These are phyloP conservation scores for Hyperoodon ampullatus DNA, from an alignment of 2,113 vertebrate genomes.

Conservation along the genomic window DNA sequence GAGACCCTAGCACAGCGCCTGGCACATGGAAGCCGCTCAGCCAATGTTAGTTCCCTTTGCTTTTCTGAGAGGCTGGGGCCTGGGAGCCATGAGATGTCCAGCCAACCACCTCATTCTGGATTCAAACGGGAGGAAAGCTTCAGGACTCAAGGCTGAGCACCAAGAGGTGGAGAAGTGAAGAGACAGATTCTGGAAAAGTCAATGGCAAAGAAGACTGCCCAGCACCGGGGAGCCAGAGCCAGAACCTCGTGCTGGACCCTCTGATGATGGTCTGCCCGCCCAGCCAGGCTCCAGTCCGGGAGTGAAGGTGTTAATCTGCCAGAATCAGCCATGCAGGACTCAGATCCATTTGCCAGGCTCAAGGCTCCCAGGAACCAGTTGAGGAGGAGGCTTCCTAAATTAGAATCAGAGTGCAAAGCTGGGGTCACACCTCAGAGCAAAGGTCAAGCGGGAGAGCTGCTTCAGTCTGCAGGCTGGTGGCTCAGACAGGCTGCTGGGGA, in stretches of 20 bases:
- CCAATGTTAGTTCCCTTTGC: background rate
- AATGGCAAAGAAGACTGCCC: background rate
- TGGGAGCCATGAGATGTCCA: background rate
- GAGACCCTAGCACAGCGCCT: background rate
- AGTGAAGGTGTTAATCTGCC: background rate
- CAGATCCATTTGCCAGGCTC: background rate
- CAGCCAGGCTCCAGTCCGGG: background rate
- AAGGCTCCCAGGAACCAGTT: background rate
- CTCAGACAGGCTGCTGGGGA: background rate
- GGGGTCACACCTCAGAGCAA: conserved; percentile 55
- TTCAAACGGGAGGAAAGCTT: background rate
- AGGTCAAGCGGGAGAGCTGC: background rate
- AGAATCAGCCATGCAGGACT: background rate
- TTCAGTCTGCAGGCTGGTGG: background rate
- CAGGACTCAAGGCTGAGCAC: background rate
- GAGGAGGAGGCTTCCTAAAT: conserved; percentile 37
- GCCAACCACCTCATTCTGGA: background rate
- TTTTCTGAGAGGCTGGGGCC: background rate
- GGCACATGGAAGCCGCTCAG: background rate
- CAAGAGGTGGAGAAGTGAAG: too few species aligned
- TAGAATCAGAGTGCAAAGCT: conserved; percentile 47
- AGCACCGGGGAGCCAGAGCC: background rate
- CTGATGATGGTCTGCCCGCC: background rate
- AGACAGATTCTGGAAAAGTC: background rate
- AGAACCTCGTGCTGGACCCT: background rate